phyloP scores from a whole-genome alignment of 2,888 invertebrate genomes.

The Eupithecia vulgata region DNA sequence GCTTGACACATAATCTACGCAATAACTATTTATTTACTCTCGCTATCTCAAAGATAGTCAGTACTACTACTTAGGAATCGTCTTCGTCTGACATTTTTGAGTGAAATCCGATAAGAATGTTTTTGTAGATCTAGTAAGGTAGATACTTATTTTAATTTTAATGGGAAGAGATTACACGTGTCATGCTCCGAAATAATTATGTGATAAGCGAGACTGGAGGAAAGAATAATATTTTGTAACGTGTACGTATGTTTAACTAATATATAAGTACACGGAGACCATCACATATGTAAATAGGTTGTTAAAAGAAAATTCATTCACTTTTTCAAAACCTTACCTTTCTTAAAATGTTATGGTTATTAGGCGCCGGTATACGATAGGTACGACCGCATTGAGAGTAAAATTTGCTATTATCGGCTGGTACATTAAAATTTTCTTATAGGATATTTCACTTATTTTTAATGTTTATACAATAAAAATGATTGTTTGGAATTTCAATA shows the following conservation, averaged over 20 bases:
- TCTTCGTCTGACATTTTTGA: conserved; percentile 20
- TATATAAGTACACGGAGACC: background rate
- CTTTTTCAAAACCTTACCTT: no score
- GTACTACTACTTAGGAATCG: background rate
- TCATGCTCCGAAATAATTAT: background rate
- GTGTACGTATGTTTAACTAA: background rate
- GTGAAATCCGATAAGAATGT: conserved; percentile 31
- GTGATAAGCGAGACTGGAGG: background rate
- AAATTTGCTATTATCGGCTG: background rate
- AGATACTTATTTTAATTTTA: background rate
- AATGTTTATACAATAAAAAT: background rate
- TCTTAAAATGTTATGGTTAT: no score
- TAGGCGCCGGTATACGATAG: background rate
- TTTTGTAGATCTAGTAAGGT: conserved; percentile 20
- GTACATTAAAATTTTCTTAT: background rate
- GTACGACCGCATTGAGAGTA: background rate
- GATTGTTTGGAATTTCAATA: background rate
- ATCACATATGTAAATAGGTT: background rate
- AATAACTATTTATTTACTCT: conserved; percentile 16
- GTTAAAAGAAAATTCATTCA: background rate
- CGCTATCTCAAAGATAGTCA: conserved; percentile 20
- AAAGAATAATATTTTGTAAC: background rate
- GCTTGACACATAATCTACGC: background rate
- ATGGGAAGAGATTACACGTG: background rate
- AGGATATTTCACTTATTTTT: background rate